Conservation (phyloP, 2,113 vertebrate genomes). For the Anolis carolinensis region DNA sequence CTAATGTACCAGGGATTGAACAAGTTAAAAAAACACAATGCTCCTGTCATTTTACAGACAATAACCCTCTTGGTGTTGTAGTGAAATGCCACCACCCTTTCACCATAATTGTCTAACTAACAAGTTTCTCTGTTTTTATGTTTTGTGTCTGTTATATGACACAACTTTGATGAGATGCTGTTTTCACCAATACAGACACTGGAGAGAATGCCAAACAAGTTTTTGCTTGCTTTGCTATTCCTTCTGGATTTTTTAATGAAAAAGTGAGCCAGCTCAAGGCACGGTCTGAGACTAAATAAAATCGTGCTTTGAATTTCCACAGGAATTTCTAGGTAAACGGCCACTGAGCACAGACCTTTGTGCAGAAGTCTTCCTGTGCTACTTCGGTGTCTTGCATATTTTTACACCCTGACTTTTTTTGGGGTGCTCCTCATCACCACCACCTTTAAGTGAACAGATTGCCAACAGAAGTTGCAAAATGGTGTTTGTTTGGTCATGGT, state of each 20-base stretch:
- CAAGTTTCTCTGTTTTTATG: constrained; percentile 1
- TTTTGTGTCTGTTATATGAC: constrained; percentile 4
- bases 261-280: neutral
- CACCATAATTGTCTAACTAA: constrained; percentile 7
- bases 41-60: neutral
- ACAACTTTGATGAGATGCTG: constrained; percentile 18
- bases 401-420: constrained; percentile 4
- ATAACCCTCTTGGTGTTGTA: neutral
- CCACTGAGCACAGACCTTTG: neutral
- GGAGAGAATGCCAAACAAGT: constrained; percentile 27
- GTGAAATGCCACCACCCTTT: neutral
- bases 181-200: constrained; percentile 15
- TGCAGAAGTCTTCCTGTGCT: neutral
- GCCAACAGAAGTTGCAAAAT: constrained; percentile 15
- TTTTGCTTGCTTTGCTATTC: neutral
- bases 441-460: neutral
- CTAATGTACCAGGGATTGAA: neutral
- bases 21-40: neutral
- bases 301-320: constrained; percentile 25
- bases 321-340: constrained; percentile 14
- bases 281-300: neutral
- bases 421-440: neutral
- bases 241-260: neutral
- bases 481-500: neutral
- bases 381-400: neutral